phyloP scores from a whole-genome alignment of 2,888 invertebrate species.

The Brenthis ino region DNA sequence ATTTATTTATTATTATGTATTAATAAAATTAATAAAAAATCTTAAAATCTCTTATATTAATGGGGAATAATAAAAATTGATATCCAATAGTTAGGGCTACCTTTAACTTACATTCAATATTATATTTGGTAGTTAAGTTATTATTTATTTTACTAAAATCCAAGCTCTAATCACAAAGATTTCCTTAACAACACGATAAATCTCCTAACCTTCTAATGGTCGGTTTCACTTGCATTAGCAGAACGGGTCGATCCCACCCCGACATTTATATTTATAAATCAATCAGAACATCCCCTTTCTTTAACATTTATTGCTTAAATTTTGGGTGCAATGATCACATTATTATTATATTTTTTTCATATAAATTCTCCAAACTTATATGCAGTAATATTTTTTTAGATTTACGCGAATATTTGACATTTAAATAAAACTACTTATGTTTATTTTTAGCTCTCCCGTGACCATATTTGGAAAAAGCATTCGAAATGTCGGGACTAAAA shows the following conservation, averaged over 20 bases:
- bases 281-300: slow-evolving; percentile 51
- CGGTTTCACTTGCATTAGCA: slow-evolving; percentile 64
- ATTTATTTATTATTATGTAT: no score
- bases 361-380: no score
- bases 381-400: no score
- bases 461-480: no score
- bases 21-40: no score
- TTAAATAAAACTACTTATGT: no score
- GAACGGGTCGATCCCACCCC: slow-evolving; percentile 56
- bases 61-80: no score
- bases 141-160: background rate
- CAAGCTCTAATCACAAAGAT: slow-evolving; percentile 14
- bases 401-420: no score
- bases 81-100: no score
- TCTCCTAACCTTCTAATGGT: slow-evolving; percentile 64
- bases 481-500: no score
- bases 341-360: slow-evolving; percentile 20
- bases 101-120: background rate
- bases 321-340: slow-evolving; percentile 35
- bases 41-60: no score
- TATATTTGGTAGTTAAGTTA: background rate
- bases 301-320: slow-evolving; percentile 53
- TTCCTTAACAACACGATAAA: slow-evolving; percentile 45
- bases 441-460: no score
- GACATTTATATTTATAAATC: slow-evolving; percentile 66